Conservation (phyloP, 1,140 invertebrate genomes). For the Achatina immaculata region DNA sequence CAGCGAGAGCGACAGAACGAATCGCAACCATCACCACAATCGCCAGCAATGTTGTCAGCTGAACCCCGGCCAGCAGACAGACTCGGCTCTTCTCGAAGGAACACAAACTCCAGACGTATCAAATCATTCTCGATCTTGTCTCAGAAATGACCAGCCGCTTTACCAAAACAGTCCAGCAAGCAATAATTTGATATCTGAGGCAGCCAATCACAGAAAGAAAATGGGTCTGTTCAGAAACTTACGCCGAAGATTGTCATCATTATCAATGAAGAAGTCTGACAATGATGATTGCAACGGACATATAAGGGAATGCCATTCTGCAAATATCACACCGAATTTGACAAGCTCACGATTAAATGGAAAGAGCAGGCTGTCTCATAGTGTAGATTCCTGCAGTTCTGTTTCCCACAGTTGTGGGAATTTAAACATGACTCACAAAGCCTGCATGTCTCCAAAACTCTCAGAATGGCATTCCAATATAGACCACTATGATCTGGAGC, state of each 20-base stretch:
- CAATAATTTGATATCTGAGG: conserved; percentile 40
- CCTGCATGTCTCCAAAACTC: conserved; percentile 54
- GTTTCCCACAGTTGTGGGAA: conserved; percentile 60
- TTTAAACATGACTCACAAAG: conserved; percentile 53
- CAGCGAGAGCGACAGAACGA: background rate
- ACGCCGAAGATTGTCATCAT: conserved; percentile 56
- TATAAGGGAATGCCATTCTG: conserved; percentile 40
- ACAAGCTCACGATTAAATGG: conserved; percentile 24
- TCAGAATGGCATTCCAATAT: conserved; percentile 60
- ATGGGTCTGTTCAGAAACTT: conserved; percentile 61
- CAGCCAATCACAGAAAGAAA: conserved; percentile 52
- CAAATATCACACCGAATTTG: conserved; percentile 28
- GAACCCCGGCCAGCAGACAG: background rate
- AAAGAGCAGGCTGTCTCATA: background rate
- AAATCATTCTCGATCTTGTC: background rate
- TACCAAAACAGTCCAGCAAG: conserved; percentile 44
- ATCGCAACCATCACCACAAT: background rate
- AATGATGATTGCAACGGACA: conserved; percentile 43
- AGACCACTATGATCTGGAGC: conserved; percentile 50
- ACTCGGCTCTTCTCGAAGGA: background rate
- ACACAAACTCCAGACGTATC: background rate
- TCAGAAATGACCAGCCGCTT: conserved; percentile 36
- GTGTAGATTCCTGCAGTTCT: conserved; percentile 41
- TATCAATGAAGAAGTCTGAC: conserved; percentile 54
- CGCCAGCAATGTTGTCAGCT: background rate